These are phyloP conservation scores for Patella caerulea DNA, from an alignment of 2,888 invertebrate species.

Conservation along the genomic window DNA sequence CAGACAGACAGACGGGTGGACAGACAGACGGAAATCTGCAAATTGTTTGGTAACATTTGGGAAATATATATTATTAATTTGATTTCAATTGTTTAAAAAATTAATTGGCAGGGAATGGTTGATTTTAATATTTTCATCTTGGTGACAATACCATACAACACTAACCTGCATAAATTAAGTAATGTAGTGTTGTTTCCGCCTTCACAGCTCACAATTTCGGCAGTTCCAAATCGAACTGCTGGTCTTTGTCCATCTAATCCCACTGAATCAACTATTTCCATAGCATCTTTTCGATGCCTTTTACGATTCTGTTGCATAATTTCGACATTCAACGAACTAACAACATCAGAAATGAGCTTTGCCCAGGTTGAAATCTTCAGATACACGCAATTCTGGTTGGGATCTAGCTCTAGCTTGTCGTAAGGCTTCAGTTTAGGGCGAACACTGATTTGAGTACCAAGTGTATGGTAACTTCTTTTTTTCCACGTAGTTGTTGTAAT, in stretches of 20 bases:
- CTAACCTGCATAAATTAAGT: background rate
- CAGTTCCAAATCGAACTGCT: background rate
- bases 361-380: constrained; percentile 19
- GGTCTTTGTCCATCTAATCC: background rate
- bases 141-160: background rate
- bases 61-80: too few relatives aligned
- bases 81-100: too few relatives aligned
- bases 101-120: too few relatives aligned
- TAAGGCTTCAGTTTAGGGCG: background rate
- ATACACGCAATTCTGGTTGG: constrained; percentile 1
- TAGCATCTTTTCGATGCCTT: background rate
- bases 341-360: background rate
- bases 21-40: too few relatives aligned
- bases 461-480: constrained; percentile 36
- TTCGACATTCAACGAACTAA: background rate
- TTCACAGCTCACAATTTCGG: constrained; percentile 19
- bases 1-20: too few relatives aligned
- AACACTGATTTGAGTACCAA: background rate
- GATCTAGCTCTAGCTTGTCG: constrained; percentile 7
- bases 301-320: background rate
- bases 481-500: constrained; percentile 42
- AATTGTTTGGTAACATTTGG: too few relatives aligned
- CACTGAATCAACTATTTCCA: background rate
- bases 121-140: too few relatives aligned
- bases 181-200: background rate